Evolutionary conservation across 2,797 vertebrate genomes (phyloP).

Genomic region (Pygocentrus nattereri): DNA sequence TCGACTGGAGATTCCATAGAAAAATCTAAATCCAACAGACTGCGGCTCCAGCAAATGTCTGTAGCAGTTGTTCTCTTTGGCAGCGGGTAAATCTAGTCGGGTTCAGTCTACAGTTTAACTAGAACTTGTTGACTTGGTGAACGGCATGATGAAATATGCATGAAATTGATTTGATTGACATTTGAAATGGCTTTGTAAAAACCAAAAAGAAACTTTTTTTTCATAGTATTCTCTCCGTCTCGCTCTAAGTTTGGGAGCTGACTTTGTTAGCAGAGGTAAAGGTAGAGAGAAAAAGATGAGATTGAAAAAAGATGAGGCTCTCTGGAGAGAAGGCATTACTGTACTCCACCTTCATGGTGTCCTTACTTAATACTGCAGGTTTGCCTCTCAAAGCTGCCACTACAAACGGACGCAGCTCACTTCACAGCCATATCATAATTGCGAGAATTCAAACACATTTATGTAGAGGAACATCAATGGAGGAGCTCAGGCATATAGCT

Average conservation of each 20-base stretch:
- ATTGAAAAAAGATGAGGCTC: conserved; percentile 51
- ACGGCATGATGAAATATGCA: conserved; percentile 60
- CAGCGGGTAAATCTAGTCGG: neutral
- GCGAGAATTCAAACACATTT: conserved; percentile 65
- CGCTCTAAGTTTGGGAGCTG: conserved; percentile 36
- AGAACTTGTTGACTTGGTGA: conserved; percentile 35
- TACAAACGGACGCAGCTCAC: conserved; percentile 54
- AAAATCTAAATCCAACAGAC: neutral
- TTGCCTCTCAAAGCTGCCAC: conserved; percentile 59
- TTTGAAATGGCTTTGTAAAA: conserved; percentile 58
- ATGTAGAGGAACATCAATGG: conserved; percentile 63
- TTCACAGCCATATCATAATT: conserved; percentile 65
- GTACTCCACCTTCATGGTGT: conserved; percentile 62
- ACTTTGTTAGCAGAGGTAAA: conserved; percentile 55
- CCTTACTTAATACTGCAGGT: conserved; percentile 58
- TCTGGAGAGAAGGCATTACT: conserved; percentile 60
- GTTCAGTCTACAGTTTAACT: conserved; percentile 42
- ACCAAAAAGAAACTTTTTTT: conserved; percentile 35
- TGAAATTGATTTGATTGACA: conserved; percentile 60
- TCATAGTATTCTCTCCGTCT: conserved; percentile 31
- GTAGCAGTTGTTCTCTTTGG: neutral
- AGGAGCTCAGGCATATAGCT: conserved; percentile 53
- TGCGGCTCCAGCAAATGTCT: neutral
- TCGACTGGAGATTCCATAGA: too few species aligned
- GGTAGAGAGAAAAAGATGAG: conserved; percentile 51